These are phyloP conservation scores for Gephyroberyx darwinii DNA, from an alignment of 2,797 vertebrate species.

Conservation along the genomic window DNA sequence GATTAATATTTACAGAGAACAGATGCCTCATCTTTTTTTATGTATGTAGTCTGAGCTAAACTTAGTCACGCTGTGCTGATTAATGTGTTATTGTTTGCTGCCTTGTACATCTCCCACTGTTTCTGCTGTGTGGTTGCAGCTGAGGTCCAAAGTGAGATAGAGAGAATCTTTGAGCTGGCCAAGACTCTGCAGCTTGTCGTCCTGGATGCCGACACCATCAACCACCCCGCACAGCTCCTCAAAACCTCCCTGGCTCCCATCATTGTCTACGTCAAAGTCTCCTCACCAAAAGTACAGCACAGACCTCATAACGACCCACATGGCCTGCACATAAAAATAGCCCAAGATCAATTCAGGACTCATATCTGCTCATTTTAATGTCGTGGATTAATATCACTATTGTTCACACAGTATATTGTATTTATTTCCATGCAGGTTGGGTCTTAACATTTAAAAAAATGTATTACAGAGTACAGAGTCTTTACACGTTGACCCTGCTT, in stretches of 20 bases:
- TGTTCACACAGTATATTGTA: background rate
- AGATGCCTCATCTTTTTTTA: conserved; percentile 36
- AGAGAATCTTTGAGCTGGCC: conserved; percentile 96
- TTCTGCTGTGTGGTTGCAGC: conserved; percentile 76
- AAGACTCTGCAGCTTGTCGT: conserved; percentile 95
- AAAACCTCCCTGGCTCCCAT: conserved; percentile 97
- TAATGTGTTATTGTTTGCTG: background rate
- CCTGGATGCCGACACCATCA: conserved; percentile 95
- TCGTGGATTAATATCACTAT: background rate
- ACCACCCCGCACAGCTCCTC: conserved; percentile 93
- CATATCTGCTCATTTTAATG: background rate
- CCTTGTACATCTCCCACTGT: background rate
- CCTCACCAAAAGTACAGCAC: conserved; percentile 90
- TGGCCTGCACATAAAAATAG: background rate
- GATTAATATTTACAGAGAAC: conserved; percentile 56
- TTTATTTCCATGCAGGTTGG: background rate
- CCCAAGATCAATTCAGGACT: background rate
- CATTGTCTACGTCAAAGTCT: conserved; percentile 96
- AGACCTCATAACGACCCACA: background rate
- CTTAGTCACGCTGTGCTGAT: conserved; percentile 12
- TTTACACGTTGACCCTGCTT: too few species aligned
- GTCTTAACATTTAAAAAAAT: too few species aligned
- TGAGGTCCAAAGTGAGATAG: conserved; percentile 96
- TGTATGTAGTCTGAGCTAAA: background rate
- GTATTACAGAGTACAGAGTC: too few species aligned